Evolutionary conservation across 1,140 invertebrate species (phyloP).

Genomic region (Parapsyche elsis): DNA sequence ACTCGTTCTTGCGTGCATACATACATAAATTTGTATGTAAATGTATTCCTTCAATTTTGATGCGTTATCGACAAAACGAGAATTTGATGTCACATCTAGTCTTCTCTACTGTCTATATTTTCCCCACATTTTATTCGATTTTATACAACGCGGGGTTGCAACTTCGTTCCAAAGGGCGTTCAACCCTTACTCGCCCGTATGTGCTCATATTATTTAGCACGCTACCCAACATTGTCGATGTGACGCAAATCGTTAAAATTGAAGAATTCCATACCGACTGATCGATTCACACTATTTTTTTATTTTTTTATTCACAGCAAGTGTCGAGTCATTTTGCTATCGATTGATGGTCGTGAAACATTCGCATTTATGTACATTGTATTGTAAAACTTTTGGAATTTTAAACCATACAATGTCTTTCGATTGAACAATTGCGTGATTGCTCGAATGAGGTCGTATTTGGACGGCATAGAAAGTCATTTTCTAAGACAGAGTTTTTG

Average conservation of each 20-base stretch:
- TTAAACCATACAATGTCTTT: too few relatives aligned
- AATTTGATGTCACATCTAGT: neutral
- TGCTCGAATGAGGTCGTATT: too few relatives aligned
- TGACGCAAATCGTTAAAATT: constrained; percentile 5
- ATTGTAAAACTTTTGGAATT: too few relatives aligned
- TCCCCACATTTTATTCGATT: neutral
- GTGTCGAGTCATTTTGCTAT: too few relatives aligned
- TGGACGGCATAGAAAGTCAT: too few relatives aligned
- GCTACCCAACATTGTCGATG: neutral
- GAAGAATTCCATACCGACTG: neutral
- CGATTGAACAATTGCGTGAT: too few relatives aligned
- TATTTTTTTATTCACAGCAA: too few relatives aligned
- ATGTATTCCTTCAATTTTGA: neutral
- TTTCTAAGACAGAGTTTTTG: too few relatives aligned
- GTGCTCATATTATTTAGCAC: neutral
- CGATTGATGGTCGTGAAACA: too few relatives aligned
- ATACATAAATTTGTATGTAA: neutral
- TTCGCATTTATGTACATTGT: too few relatives aligned
- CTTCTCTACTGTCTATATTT: neutral
- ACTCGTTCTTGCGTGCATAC: too few relatives aligned
- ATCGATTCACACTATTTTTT: neutral
- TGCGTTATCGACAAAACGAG: constrained; percentile 10
- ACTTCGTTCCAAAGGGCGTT: neutral
- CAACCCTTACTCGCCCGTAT: neutral
- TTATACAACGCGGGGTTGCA: neutral